These are phyloP conservation scores for Brachionus angularis DNA, from an alignment of 1,140 invertebrate genomes.

Conservation along the genomic window DNA sequence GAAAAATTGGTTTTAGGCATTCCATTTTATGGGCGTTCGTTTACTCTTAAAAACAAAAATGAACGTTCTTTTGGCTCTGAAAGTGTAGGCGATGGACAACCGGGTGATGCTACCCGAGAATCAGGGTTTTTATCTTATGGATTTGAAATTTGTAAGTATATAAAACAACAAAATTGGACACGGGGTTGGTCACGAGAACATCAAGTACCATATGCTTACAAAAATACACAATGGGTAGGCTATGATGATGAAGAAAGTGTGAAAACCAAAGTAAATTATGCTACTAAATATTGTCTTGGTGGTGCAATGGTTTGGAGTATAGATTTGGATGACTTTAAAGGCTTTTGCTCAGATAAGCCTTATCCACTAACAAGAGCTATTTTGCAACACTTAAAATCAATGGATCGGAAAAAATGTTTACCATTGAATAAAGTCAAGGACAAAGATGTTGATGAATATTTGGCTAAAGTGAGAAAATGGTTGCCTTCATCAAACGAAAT, in stretches of 20 bases:
- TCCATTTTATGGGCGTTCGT: conserved; percentile 82
- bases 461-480: conserved; percentile 4
- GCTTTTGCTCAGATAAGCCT: not conserved
- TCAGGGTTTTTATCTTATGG: conserved; percentile 86
- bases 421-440: conserved; percentile 10
- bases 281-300: conserved; percentile 5
- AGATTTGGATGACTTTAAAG: conserved; percentile 42
- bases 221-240: conserved; percentile 59
- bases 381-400: not conserved
- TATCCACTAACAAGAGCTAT: conserved; percentile 29
- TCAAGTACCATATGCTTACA: conserved; percentile 70
- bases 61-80: conserved; percentile 79
- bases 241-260: conserved; percentile 36
- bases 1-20: conserved; percentile 78
- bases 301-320: conserved; percentile 44
- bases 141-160: conserved; percentile 67
- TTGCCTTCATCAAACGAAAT: not conserved
- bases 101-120: conserved; percentile 78
- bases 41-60: conserved; percentile 67
- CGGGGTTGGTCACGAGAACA: conserved; percentile 25
- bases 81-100: conserved; percentile 67
- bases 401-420: conserved; percentile 39
- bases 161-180: conserved; percentile 22
- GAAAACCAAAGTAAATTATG: conserved; percentile 42
- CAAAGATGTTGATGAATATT: conserved; percentile 24